These are phyloP conservation scores for Anolis apletophallus DNA, from an alignment of 2,797 vertebrate genomes.

Conservation along the genomic window DNA sequence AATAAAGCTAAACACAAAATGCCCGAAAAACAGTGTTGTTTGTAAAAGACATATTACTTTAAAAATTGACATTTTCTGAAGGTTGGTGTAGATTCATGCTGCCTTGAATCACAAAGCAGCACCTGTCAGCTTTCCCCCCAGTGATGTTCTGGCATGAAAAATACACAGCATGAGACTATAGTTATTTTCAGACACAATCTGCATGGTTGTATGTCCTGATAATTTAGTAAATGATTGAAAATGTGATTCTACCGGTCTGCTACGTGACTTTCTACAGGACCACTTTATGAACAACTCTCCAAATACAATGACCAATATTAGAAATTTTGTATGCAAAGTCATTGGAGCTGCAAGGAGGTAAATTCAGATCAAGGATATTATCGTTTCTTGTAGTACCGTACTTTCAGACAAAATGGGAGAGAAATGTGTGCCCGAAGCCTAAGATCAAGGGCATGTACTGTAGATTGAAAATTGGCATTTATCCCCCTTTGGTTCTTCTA, in stretches of 20 bases:
- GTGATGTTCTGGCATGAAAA: neutral
- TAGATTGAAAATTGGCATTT: neutral
- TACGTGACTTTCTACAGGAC: neutral
- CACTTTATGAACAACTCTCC: neutral
- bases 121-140: neutral
- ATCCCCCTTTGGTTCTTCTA: slow-evolving; percentile 44
- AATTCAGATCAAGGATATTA: neutral
- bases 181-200: neutral
- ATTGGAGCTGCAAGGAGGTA: neutral
- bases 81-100: neutral
- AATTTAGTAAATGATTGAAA: neutral
- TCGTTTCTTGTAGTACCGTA: no score
- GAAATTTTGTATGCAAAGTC: neutral
- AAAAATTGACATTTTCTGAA: neutral
- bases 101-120: neutral
- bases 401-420: no score
- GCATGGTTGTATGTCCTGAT: neutral
- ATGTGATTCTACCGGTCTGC: neutral
- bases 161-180: neutral
- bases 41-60: neutral
- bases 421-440: no score
- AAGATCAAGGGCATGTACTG: neutral
- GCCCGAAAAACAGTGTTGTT: neutral
- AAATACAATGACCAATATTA: neutral
- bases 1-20: neutral